Evolutionary conservation across 2,113 vertebrate species (phyloP).

Genomic region (Ptilorrhoa leucosticta): DNA sequence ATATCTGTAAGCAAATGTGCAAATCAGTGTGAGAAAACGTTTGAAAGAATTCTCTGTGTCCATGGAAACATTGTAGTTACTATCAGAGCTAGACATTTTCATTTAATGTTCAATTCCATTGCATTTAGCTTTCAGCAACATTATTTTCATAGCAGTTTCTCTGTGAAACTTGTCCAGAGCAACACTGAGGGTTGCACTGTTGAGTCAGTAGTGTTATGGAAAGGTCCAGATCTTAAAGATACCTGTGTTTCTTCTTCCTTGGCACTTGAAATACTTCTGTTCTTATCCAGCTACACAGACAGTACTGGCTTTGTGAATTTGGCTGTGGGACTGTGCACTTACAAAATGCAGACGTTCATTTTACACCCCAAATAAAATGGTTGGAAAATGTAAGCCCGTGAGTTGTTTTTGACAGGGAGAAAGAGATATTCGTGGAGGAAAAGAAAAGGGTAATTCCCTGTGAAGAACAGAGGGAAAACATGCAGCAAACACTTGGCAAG

Average conservation of each 20-base stretch:
- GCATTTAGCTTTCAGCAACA: not conserved
- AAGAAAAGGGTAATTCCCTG: not conserved
- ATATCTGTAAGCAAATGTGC: not conserved
- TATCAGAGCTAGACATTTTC: not conserved
- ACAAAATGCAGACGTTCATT: not conserved
- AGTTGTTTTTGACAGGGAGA: conserved; percentile 15
- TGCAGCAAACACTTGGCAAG: conserved; percentile 3
- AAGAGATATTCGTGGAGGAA: not conserved
- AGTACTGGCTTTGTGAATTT: not conserved
- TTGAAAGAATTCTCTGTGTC: not conserved
- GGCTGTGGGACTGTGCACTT: not conserved
- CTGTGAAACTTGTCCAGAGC: not conserved
- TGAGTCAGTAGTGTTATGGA: not conserved
- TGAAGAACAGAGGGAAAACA: conserved; percentile 18
- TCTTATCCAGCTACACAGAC: not conserved
- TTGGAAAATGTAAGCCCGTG: not conserved
- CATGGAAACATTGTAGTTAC: not conserved
- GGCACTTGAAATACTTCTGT: not conserved
- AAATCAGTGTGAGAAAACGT: not conserved
- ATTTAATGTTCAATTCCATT: not conserved
- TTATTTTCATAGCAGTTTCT: not conserved
- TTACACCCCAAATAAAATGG: not conserved
- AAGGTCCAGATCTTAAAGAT: not conserved
- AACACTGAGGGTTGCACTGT: not conserved
- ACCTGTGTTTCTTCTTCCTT: not conserved